Evolutionary conservation across 1,140 invertebrate genomes (phyloP), one percentile per base, ranked within the genome.

Genomic region (Drosophila kikkawai): DNA sequence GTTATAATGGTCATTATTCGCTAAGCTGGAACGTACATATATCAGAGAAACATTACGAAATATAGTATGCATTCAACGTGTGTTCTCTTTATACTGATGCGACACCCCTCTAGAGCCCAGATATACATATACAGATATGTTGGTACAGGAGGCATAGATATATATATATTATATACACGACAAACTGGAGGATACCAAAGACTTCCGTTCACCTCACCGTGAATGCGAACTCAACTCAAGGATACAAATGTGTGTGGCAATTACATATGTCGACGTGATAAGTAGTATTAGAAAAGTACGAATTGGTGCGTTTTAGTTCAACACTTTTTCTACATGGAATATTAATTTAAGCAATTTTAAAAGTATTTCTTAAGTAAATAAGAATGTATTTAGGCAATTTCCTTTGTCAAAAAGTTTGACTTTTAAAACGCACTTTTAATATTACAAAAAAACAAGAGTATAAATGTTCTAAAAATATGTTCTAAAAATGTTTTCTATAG

Each of bases 1-100:
- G 32, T 68, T 69, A 69, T 69, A 36, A 69, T 53, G 41, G 58
- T 48, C 64, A 48, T 64, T 75, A 67, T 67, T 76, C 39, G 50
- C 56, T 76, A 76, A 65, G 44, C 69, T 76, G 68, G 19, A 55
- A 76, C 44, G 66, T 77, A 77, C 75, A 42, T 64, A 77, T 76
- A 68, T 78, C 48, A 47, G 60, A 56, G 57, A 78, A 78, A 78
- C 50, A 66, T 76, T 76, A 66, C 53, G 74, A 66, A 76, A 66
- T 76, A 75, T 58, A 55, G 34, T 55, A 75, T 63, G 69, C 57
- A 75, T 63, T 60, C 55, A 55, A 48, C 41, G 48, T 74, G 48
- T 73, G 55, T 53, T 73, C 58, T 37, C 51, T 13, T 32, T 26
- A 69, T 71, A 73, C 66, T 48, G 69, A 73, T 63, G 47, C 37